Percentiles rank a stretch among this genome's conserved stretches.
Evolutionary conservation across 2,888 invertebrate species (phyloP).

Genomic region (Chymomyza caudatula): DNA sequence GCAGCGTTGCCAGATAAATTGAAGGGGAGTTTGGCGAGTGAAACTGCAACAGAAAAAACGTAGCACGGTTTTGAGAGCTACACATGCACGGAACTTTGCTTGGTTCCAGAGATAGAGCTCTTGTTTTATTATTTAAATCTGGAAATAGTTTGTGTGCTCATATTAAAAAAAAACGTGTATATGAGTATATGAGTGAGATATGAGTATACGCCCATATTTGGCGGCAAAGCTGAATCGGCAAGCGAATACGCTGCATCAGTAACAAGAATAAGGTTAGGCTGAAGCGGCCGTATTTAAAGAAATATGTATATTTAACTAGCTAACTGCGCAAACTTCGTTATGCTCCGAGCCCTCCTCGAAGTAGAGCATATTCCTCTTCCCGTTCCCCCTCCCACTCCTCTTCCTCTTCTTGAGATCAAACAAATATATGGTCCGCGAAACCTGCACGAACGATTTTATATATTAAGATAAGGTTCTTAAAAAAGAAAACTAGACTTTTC

Average conservation of each 20-base stretch:
- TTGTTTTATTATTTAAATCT: slow-evolving; percentile 50
- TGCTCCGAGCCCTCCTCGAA: no score
- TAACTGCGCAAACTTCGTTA: no score
- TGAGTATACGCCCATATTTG: not conserved
- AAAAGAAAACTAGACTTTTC: no score
- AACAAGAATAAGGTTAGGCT: no score
- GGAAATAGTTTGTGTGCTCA: not conserved
- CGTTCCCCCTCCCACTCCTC: no score
- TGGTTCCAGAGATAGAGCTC: not conserved
- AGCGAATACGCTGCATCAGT: not conserved
- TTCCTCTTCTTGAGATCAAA: no score
- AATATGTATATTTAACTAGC: not conserved
- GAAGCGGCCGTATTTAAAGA: no score
- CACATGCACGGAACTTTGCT: not conserved
- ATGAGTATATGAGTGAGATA: not conserved
- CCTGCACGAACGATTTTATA: no score
- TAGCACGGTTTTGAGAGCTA: not conserved
- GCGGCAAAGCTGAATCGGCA: not conserved
- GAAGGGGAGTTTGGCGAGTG: not conserved
- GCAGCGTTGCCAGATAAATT: not conserved
- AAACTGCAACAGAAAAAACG: not conserved
- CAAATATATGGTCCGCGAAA: no score
- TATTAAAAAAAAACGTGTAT: not conserved
- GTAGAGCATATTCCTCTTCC: no score
- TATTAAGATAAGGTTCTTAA: no score